These are phyloP conservation scores for Punctoribates punctum DNA, from an alignment of 2,888 invertebrate species.

Conservation along the genomic window DNA sequence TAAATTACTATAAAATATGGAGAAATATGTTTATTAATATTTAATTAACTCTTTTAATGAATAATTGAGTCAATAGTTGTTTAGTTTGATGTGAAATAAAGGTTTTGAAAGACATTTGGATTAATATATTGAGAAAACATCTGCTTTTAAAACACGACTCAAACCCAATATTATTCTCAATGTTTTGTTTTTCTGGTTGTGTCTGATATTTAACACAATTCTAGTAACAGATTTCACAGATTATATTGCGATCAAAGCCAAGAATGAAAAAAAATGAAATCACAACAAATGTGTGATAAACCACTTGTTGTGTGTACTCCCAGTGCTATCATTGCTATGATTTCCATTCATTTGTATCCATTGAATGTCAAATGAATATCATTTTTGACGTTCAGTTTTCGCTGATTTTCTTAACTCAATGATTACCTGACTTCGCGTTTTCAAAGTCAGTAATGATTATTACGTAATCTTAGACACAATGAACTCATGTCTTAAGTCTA, in stretches of 20 bases:
- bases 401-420: background rate
- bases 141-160: constrained; percentile 20
- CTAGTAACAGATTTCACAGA: background rate
- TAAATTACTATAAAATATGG: too few species aligned
- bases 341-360: background rate
- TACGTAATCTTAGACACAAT: constrained; percentile 22
- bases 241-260: background rate
- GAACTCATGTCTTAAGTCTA: constrained; percentile 13
- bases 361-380: background rate
- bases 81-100: background rate
- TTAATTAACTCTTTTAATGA: too few species aligned
- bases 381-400: background rate
- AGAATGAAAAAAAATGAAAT: too few species aligned
- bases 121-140: background rate
- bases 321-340: background rate
- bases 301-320: too few species aligned
- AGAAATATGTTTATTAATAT: too few species aligned
- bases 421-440: constrained; percentile 13
- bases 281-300: too few species aligned
- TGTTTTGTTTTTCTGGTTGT: background rate
- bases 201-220: background rate
- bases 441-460: constrained; percentile 3
- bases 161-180: background rate
- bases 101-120: too few species aligned
- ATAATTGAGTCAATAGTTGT: background rate